A percentile compares a stretch with the other conserved stretches of the same genome.
phyloP scores from a whole-genome alignment of 92 coral and sea anemone genomes.

The Siderastrea radians region DNA sequence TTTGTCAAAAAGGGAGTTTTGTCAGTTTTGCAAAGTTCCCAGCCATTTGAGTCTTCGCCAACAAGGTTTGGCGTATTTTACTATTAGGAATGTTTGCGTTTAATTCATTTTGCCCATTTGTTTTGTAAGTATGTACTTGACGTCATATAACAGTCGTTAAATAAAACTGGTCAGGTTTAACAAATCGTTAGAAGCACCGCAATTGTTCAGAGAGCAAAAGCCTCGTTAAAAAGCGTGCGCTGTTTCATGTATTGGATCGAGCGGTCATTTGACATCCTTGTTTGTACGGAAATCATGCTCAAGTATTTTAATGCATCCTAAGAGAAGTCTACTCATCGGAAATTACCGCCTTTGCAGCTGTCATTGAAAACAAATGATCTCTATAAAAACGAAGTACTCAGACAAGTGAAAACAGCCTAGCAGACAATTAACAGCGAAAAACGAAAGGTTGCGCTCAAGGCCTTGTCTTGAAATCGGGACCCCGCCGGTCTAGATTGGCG shows the following conservation, averaged over 20 bases:
- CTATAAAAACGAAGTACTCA: background rate
- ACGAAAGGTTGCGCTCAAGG: background rate
- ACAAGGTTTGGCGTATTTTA: background rate
- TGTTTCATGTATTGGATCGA: slow-evolving; percentile 20
- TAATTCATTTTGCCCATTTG: background rate
- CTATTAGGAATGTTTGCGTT: slow-evolving; percentile 13
- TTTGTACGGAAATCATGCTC: background rate
- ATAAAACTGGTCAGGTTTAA: background rate
- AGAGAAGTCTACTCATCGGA: background rate
- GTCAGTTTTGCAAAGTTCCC: no score
- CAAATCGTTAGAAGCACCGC: slow-evolving; percentile 12
- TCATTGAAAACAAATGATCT: slow-evolving; percentile 7
- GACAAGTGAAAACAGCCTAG: background rate
- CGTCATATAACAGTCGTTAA: slow-evolving; percentile 20
- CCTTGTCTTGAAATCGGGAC: background rate
- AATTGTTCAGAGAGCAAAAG: background rate
- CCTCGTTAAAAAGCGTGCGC: background rate
- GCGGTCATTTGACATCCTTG: slow-evolving; percentile 22
- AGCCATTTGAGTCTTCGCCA: background rate
- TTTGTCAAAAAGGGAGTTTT: background rate
- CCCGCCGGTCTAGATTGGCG: no score
- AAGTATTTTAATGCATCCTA: background rate
- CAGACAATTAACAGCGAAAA: slow-evolving; percentile 5
- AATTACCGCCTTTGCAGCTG: background rate
- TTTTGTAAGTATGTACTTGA: background rate